Evolutionary conservation across 2,113 vertebrate species (phyloP).

Genomic region (Nannospalax galili): DNA sequence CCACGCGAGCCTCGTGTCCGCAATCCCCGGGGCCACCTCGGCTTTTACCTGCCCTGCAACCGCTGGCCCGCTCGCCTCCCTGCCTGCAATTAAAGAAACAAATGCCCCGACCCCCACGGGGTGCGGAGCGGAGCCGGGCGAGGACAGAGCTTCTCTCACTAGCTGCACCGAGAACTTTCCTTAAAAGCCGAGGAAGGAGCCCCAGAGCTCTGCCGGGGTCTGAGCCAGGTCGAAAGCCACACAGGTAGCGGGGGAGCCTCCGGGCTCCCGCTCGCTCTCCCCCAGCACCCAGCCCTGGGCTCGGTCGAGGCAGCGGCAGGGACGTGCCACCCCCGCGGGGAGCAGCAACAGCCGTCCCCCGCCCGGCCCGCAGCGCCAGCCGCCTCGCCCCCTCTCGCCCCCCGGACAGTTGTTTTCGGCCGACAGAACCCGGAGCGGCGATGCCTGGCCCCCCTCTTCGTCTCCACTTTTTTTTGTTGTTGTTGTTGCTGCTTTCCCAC

Average conservation of each 20-base stretch:
- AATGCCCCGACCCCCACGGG: constrained; percentile 43
- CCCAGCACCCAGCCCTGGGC: constrained; percentile 54
- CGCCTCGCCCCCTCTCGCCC: constrained; percentile 53
- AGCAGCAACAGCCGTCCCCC: constrained; percentile 66
- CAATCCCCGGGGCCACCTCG: constrained; percentile 17
- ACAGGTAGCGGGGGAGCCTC: constrained; percentile 95
- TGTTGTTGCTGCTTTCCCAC: constrained; percentile 93
- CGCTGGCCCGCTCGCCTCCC: constrained; percentile 12
- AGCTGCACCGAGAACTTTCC: neutral
- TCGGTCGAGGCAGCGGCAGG: constrained; percentile 52
- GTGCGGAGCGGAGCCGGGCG: neutral
- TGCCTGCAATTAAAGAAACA: constrained; percentile 45
- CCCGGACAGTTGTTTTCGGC: constrained; percentile 68
- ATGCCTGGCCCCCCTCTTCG: constrained; percentile 67
- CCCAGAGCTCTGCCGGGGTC: constrained; percentile 70
- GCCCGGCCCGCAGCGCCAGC: constrained; percentile 64
- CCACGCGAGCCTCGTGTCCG: constrained; percentile 25
- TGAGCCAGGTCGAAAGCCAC: constrained; percentile 89
- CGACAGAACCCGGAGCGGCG: constrained; percentile 82
- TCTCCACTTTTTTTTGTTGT: constrained; percentile 79
- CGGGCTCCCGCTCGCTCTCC: constrained; percentile 85
- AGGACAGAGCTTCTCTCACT: neutral
- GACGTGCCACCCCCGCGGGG: constrained; percentile 75
- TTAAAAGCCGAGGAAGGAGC: neutral
- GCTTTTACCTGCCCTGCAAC: constrained; percentile 68